Evolutionary conservation across 2,113 vertebrate species (phyloP), one percentile per base, ranked within the genome.

Genomic region (Nothoprocta pentlandii): DNA sequence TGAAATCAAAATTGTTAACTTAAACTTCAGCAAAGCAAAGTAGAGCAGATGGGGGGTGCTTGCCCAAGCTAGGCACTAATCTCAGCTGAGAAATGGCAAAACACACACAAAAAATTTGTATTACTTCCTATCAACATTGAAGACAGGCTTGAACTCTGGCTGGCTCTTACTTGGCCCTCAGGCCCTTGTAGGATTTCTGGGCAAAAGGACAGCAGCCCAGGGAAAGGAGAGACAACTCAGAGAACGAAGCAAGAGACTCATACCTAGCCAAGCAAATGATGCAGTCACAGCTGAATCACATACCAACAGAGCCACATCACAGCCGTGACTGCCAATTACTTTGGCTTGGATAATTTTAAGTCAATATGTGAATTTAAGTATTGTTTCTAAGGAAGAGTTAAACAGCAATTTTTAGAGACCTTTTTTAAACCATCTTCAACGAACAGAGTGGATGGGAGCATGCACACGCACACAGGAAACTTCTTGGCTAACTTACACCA

Each of bases 11-110:
- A 49, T 91, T 77, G 70, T 80, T 94, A 96, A 92, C 77, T 92
- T 96, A 95, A 94, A 92, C 95, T 94, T 93, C 92, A 95, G 92
- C 80, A 96, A 93, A 92, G 92, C 90, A 96, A 96, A 95, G 95
- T 44, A 87, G 91, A 93, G 92, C 58, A 91, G 95, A 44, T 87
- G 86, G 67, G 53, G 70, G 90, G 39, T 81, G 91, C 84, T 90
- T 94, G 90, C 94, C 64, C 89, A 89, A 89, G 70, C 71, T 85
- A 93, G 80, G 71, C 67, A 93, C 23, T 82, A 94, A 85, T 80
- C 75, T 94, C 85, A 95, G 94, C 92, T 95, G 73, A 90, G 92
- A 93, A 96, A 96, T 71, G 47, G 79, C 62, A 63, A 63, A 23
- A 39, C 39, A 64, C 9, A 49, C 20, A 49, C 9, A 42, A 71